phyloP scores from a whole-genome alignment of 2,888 invertebrate genomes.

The Dorcus parallelipipedus region DNA sequence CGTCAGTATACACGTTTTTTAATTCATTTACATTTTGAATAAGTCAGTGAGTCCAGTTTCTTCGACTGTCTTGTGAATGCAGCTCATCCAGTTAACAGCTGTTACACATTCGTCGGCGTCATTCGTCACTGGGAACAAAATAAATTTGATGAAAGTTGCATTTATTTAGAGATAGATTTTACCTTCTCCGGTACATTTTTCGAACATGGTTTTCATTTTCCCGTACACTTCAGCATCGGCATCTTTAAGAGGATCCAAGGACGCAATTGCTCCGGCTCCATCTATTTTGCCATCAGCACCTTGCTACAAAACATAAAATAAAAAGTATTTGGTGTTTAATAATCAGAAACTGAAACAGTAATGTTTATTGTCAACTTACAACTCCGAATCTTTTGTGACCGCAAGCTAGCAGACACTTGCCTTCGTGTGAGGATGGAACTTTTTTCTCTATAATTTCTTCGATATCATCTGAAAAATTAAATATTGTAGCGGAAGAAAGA shows the following conservation, averaged over 20 bases:
- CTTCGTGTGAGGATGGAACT: conserved; percentile 44
- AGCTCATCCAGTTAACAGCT: conserved; percentile 25
- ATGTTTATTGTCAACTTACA: conserved; percentile 40
- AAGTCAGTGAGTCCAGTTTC: conserved; percentile 22
- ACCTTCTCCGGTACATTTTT: conserved; percentile 26
- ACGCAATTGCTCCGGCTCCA: neutral
- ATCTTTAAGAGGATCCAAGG: conserved; percentile 11
- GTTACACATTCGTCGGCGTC: conserved; percentile 30
- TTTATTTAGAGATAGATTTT: conserved; percentile 4
- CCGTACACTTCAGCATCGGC: conserved; percentile 21
- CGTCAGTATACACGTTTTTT: too few species aligned
- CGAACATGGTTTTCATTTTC: conserved; percentile 19
- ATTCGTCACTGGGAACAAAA: conserved; percentile 18
- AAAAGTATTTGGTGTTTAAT: neutral
- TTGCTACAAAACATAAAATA: conserved; percentile 10
- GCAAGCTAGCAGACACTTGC: conserved; percentile 53
- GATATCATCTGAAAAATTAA: conserved; percentile 25
- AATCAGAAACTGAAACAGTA: neutral
- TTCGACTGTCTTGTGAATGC: conserved; percentile 27
- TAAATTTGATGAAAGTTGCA: neutral
- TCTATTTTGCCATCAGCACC: conserved; percentile 13
- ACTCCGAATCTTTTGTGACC: conserved; percentile 48
- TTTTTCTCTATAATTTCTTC: conserved; percentile 40
- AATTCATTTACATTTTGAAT: neutral
- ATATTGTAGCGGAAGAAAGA: neutral